Percentiles rank a stretch among this genome's conserved stretches.
Conservation (phyloP, 2,797 vertebrate genomes). For the Liasis olivaceus region DNA sequence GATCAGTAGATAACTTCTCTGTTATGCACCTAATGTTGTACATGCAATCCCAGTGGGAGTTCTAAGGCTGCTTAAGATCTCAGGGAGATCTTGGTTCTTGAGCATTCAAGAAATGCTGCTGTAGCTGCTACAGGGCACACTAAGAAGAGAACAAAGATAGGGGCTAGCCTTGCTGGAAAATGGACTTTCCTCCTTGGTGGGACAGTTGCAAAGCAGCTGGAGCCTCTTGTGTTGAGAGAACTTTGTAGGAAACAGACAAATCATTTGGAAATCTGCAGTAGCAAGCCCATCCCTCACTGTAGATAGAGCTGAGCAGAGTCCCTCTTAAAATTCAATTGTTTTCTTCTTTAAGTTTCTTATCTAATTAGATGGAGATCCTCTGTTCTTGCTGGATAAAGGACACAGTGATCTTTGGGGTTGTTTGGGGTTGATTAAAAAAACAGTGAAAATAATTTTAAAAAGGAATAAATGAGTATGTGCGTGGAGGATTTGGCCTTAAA, state of each 20-base stretch:
- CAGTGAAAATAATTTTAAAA: not conserved
- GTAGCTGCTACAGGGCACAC: not conserved
- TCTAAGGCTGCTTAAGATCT: not conserved
- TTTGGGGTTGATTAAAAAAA: not conserved
- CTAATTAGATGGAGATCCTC: not conserved
- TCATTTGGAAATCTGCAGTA: not conserved
- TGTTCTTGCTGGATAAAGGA: not conserved
- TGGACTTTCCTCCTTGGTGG: not conserved
- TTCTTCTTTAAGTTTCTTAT: not conserved
- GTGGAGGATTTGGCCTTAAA: not conserved
- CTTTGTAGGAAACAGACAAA: not conserved
- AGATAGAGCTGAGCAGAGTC: not conserved
- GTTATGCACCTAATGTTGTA: not conserved
- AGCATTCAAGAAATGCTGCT: not conserved
- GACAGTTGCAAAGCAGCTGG: not conserved
- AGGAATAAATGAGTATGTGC: not conserved
- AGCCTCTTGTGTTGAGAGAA: not conserved
- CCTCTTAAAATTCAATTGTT: not conserved
- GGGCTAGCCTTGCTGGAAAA: not conserved
- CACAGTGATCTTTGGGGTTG: not conserved
- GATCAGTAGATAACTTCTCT: not conserved
- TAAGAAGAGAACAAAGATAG: not conserved
- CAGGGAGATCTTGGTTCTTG: not conserved
- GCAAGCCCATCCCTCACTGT: not conserved
- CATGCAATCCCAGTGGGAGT: not conserved